phyloP scores from a whole-genome alignment of 2,888 invertebrate genomes.

The Chloromyia formosa region DNA sequence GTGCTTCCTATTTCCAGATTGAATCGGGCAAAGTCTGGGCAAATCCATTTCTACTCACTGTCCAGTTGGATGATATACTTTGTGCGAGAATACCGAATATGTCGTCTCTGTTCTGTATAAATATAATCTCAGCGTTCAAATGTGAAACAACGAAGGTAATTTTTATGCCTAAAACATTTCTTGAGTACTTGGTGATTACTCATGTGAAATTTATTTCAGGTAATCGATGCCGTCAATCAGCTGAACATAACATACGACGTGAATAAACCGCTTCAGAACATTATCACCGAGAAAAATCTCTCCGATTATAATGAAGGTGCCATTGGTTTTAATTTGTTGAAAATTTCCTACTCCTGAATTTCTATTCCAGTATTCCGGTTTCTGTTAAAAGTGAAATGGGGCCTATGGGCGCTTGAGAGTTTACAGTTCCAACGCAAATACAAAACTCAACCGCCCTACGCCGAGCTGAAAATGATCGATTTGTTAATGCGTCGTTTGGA shows the following conservation, averaged over 20 bases:
- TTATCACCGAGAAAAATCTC: conserved; percentile 56
- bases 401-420: conserved; percentile 66
- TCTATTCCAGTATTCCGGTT: conserved; percentile 64
- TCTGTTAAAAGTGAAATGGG: conserved; percentile 68
- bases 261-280: conserved; percentile 55
- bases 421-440: conserved; percentile 60
- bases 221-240: conserved; percentile 58
- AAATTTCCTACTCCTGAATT: neutral
- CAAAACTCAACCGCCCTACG: conserved; percentile 54
- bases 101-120: conserved; percentile 56
- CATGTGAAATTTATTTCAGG: conserved; percentile 50
- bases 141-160: conserved; percentile 55
- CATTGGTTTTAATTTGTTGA: too few species aligned
- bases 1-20: conserved; percentile 57
- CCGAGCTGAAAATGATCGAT: conserved; percentile 57
- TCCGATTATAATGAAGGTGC: conserved; percentile 57
- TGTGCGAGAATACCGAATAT: conserved; percentile 62
- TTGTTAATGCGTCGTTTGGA: conserved; percentile 64
- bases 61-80: conserved; percentile 65
- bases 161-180: neutral
- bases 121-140: conserved; percentile 54
- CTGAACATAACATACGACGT: conserved; percentile 57
- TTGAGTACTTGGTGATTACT: too few species aligned
- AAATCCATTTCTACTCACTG: conserved; percentile 63
- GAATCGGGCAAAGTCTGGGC: conserved; percentile 65